Base-by-base conservation (phyloP, 2,888 invertebrate species). In the Salticus scenicus region DNA sequence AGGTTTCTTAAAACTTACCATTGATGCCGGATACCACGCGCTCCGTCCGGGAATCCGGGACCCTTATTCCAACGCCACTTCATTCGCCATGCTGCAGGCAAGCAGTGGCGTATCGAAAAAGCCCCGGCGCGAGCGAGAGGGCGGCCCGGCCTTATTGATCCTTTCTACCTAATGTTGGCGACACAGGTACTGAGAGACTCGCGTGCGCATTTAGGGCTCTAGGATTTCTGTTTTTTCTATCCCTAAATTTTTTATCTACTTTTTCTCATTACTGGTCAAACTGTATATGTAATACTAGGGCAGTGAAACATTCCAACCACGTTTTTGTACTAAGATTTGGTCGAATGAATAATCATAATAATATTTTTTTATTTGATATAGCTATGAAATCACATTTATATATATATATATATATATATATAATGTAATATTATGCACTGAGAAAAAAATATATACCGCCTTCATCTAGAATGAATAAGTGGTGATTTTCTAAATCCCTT, bases 111-210 rank as follows among this genome's bases (percentile, higher is more conserved):
- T 47, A 47, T 47, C 47, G 47, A 14, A 10, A 37, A 14, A 47
- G 47, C 80, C 72, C 66, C 42, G 73, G 72, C 31, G 74, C 74
- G 41, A 41, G 30, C 51, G 20, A n/a, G n/a, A n/a, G 30, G 67
- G 63, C 75, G 33, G 51, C 82, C 82, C 71, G 70, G 82, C 33
- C 82, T 82, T 82, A 82, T 77, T 83, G 76, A 83, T 83, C 72
- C 67, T 42, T n/a, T 30, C 28, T 70, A 83, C 83, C 83, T 73
- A 75, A 66, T 76, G 41, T 20, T 80, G 66, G 81, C 82, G 75
- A 63, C 83, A 71, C 83, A 83, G 83, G 83, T 83, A 77, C 76
- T 72, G 31, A 37, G 30, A 67, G 51, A 70, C 75, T 33, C 69
- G 10, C 67, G 27, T 47, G 47, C 47, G 47, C 47, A 47, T 47